Conservation (phyloP, 2,113 vertebrate genomes). For the Reinhardtius hippoglossoides region DNA sequence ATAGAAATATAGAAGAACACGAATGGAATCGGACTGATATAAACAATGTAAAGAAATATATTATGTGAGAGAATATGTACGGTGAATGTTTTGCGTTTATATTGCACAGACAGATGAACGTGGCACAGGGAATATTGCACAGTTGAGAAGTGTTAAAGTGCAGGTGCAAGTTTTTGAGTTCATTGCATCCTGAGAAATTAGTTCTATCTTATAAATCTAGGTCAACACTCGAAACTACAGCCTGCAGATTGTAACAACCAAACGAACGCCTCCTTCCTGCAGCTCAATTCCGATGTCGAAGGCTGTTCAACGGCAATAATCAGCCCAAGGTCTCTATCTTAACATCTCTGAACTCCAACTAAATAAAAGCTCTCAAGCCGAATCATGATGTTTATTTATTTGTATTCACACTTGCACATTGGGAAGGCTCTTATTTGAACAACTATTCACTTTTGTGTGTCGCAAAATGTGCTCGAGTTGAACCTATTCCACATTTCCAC, state of each 20-base stretch:
- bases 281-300: conserved; percentile 29
- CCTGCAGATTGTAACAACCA: not conserved
- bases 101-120: too few relatives aligned
- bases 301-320: conserved; percentile 13
- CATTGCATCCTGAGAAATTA: not conserved
- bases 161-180: not conserved
- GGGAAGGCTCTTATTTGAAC: too few relatives aligned
- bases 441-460: too few relatives aligned
- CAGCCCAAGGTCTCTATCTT: not conserved
- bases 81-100: too few relatives aligned
- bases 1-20: too few relatives aligned
- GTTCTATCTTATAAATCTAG: conserved; percentile 12
- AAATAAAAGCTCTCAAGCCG: not conserved
- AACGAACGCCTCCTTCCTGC: not conserved
- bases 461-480: not conserved
- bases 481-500: not conserved
- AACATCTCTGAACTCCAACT: not conserved
- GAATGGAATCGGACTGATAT: too few relatives aligned
- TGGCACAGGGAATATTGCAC: too few relatives aligned
- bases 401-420: too few relatives aligned
- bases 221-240: conserved; percentile 3
- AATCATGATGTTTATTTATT: not conserved
- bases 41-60: too few relatives aligned
- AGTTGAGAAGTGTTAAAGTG: too few relatives aligned
- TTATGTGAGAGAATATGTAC: too few relatives aligned